Evolutionary conservation across 1,140 invertebrate species (phyloP).

Genomic region (Mizuhopecten yessoensis): DNA sequence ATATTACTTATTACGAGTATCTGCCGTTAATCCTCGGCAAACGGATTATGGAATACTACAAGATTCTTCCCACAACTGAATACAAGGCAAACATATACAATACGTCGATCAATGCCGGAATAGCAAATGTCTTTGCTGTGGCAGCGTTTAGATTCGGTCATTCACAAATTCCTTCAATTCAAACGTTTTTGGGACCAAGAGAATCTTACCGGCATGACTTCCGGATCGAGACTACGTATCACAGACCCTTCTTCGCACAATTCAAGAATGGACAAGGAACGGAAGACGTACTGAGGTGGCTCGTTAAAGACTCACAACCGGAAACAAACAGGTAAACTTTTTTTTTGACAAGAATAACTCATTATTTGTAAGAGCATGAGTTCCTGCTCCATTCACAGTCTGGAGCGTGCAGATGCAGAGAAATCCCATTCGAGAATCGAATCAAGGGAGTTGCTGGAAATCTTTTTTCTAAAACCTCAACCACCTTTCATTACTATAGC

Average conservation of each 20-base stretch:
- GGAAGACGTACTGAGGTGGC: slow-evolving; percentile 47
- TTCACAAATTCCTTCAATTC: slow-evolving; percentile 27
- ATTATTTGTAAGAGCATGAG: too few species aligned
- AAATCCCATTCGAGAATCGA: too few species aligned
- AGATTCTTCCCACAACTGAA: not conserved
- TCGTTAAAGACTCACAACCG: slow-evolving; percentile 49
- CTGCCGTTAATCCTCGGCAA: not conserved
- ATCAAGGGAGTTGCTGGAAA: too few species aligned
- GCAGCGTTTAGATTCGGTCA: slow-evolving; percentile 40
- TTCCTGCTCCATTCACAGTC: not conserved
- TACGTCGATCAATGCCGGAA: not conserved
- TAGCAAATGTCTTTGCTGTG: not conserved
- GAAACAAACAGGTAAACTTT: slow-evolving; percentile 42
- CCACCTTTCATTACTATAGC: too few species aligned
- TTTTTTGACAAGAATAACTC: not conserved
- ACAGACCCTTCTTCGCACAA: slow-evolving; percentile 45
- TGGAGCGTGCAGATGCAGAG: too few species aligned
- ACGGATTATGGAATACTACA: not conserved
- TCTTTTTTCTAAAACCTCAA: too few species aligned
- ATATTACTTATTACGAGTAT: slow-evolving; percentile 40
- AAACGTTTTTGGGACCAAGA: not conserved
- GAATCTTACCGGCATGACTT: slow-evolving; percentile 25
- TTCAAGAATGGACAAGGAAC: slow-evolving; percentile 26
- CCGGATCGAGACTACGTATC: slow-evolving; percentile 44
- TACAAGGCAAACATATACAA: not conserved